Conservation (phyloP, 2,888 invertebrate species). For the Chironomus riparius region DNA sequence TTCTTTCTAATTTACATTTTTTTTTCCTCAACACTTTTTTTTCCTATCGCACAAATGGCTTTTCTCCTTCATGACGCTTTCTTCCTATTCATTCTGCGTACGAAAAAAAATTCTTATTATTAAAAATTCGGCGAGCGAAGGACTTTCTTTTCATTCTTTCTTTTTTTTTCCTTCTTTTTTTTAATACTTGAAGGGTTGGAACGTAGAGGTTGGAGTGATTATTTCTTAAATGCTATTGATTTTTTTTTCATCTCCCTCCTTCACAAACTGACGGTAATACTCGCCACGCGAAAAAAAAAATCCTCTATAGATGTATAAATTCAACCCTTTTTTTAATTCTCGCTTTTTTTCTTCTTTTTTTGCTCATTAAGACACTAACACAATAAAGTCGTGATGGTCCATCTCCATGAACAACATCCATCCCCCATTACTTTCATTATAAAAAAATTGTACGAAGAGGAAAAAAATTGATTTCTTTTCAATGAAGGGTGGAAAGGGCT, state of each 20-base stretch:
- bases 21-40: neutral
- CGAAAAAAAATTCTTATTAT: neutral
- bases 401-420: slow-evolving; percentile 3
- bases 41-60: slow-evolving; percentile 14
- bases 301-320: neutral
- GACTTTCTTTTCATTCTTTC: neutral
- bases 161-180: slow-evolving; percentile 2
- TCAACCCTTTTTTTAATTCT: slow-evolving; percentile 26
- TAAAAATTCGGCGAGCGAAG: neutral
- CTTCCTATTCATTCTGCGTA: neutral
- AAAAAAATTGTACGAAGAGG: too few species aligned
- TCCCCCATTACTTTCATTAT: neutral
- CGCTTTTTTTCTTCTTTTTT: slow-evolving; percentile 8
- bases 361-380: slow-evolving; percentile 13
- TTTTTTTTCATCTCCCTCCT: slow-evolving; percentile 5
- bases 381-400: neutral
- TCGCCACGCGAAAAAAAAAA: neutral
- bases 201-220: slow-evolving; percentile 17
- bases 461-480: slow-evolving; percentile 27
- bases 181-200: neutral
- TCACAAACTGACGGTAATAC: neutral
- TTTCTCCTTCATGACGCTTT: slow-evolving; percentile 12
- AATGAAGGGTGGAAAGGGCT: neutral
- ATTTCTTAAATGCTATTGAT: slow-evolving; percentile 28
- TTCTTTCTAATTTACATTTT: slow-evolving; percentile 26